Conservation (phyloP, 2,113 vertebrate species). For the Irena cyanogastra region DNA sequence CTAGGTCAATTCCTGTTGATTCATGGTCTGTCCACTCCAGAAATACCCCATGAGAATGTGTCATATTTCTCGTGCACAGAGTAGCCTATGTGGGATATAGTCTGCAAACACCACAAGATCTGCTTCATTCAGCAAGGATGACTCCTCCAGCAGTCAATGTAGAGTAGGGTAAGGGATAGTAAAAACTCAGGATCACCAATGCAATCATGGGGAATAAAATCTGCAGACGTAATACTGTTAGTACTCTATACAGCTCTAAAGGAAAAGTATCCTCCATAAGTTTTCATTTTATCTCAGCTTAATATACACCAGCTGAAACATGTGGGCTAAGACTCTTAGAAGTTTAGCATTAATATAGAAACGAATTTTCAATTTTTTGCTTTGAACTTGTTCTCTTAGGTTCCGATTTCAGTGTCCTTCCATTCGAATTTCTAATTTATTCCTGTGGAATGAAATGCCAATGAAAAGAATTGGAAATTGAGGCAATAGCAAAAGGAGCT, state of each 20-base stretch:
- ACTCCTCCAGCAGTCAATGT: not conserved
- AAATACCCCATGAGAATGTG: not conserved
- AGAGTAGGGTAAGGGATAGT: not conserved
- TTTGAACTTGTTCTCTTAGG: not conserved
- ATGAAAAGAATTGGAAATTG: not conserved
- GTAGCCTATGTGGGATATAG: fast-evolving
- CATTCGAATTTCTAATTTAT: not conserved
- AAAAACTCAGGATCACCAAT: not conserved
- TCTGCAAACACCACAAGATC: not conserved
- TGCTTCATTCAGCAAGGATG: not conserved
- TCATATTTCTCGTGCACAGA: not conserved
- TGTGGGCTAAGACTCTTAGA: not conserved
- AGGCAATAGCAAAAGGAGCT: not conserved
- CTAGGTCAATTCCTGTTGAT: not conserved
- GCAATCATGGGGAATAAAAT: not conserved
- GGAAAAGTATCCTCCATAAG: not conserved
- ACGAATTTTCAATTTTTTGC: not conserved
- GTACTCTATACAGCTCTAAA: not conserved
- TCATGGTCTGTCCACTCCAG: not conserved
- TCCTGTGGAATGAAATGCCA: not conserved
- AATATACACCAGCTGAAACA: not conserved
- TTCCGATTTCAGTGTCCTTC: not conserved
- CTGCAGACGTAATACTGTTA: not conserved
- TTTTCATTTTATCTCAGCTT: not conserved
- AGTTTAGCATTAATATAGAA: not conserved